Percentiles rank a stretch among this genome's conserved stretches.
These are phyloP conservation scores for Dendrolimus punctatus DNA, from an alignment of 1,140 invertebrate genomes.

Conservation along the genomic window DNA sequence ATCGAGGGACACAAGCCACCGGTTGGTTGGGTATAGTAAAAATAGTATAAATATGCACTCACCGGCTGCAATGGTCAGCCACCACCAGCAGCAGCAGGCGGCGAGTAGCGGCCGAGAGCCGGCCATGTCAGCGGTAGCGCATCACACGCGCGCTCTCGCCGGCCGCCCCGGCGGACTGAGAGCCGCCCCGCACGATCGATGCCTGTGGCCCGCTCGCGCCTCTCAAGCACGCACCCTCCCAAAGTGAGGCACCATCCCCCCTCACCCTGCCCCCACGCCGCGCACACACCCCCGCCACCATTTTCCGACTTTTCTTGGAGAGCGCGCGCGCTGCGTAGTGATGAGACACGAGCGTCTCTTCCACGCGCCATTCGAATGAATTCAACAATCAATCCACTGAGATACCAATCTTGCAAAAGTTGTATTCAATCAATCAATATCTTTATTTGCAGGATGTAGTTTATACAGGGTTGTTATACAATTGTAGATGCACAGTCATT, in stretches of 20 bases:
- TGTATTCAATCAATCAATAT: too few relatives aligned
- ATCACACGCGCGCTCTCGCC: conserved; percentile 67
- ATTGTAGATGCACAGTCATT: too few relatives aligned
- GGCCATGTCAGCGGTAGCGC: conserved; percentile 68
- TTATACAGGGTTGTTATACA: too few relatives aligned
- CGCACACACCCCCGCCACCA: conserved; percentile 21
- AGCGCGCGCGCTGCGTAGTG: conserved; percentile 54
- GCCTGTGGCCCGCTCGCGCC: conserved; percentile 38
- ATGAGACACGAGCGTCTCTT: too few relatives aligned
- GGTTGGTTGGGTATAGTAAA: background rate
- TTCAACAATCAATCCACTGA: too few relatives aligned
- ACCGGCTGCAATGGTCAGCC: conserved; percentile 67
- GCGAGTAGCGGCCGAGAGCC: conserved; percentile 68
- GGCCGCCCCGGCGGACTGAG: conserved; percentile 69
- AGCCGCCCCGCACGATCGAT: conserved; percentile 62
- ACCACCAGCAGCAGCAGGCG: conserved; percentile 68
- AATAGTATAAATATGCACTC: conserved; percentile 32
- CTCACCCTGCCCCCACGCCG: conserved; percentile 16
- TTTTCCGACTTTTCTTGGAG: conserved; percentile 61
- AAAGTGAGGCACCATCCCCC: conserved; percentile 19
- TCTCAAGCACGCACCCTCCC: conserved; percentile 46
- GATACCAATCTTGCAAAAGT: too few relatives aligned
- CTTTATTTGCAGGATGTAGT: too few relatives aligned
- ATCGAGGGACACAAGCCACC: conserved; percentile 9
- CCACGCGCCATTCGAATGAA: too few relatives aligned